Base-by-base conservation (phyloP, 2,113 vertebrate genomes). In the Oryzias javanicus region DNA sequence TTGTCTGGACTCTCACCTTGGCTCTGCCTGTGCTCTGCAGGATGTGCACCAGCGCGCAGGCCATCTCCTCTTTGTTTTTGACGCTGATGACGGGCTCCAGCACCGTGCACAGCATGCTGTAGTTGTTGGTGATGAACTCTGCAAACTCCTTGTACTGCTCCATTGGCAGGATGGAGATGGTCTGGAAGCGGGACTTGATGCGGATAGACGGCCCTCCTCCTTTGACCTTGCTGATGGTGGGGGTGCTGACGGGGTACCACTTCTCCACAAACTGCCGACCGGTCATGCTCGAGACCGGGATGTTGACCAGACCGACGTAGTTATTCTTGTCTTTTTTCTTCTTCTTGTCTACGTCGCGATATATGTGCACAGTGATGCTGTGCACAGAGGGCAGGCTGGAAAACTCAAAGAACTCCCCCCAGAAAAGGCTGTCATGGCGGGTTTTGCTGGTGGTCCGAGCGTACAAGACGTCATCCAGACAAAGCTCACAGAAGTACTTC, bases 91-190 rank as follows among this genome's bases (percentile, higher is more conserved):
- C 95, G 0, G 97, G 97, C 70, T 99, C 97, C 68, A 99, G 90
- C 63, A 96, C 95, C 0, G 94, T 96, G 84, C 97, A 99, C 51
- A 99, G 83, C 93, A 93, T 93, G 20, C 89, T 85, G 57, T 97
- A 98, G 87, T 93, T 94, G 88, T 93, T 94, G 78, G 96, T 99
- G 69, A 98, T 60, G 54, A 98, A 99, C 90, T 99, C 97, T 0
- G 95, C 97, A 70, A 99, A 98, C 74, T 99, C 97, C 78, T 99
- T 99, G 89, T 99, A 99, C 74, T 95, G 95, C 83, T 99, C 97
- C 97, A 97, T 98, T 75, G 97, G 97, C 76, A 99, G 71, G 89
- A 99, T 95, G 86, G 88, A 89, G 87, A 98, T 92, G 60, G 93
- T 97, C 86, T 98, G 97, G 76, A 95, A 97, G 7, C 95, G 95